Evolutionary conservation across 1,140 invertebrate genomes (phyloP), one percentile per base, ranked within the genome.

Genomic region (Macrobrachium nipponense): DNA sequence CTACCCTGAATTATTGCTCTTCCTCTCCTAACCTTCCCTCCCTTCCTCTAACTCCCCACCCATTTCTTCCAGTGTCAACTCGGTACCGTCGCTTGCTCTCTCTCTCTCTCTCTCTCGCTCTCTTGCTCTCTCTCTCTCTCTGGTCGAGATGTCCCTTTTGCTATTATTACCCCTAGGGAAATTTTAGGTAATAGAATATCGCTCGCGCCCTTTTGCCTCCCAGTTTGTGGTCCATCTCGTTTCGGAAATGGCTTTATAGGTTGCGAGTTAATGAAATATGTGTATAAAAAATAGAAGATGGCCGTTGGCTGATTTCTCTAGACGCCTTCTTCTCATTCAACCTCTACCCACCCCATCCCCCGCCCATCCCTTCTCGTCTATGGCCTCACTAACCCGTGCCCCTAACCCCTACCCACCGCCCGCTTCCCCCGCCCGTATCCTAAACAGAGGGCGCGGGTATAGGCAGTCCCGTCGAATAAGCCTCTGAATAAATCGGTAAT

Each of bases 401-500:
- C 64, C 66, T 14, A 70, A 43, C 36, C 36, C 27, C n/a, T 8
- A 43, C 18, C 23, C 64, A 62, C 76, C 60, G 70, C 78, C 64
- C 78, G 76, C 62, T 60, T 44, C 66, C 70, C 36, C 44, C 66
- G 36, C 77, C 59, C 51, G 27, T 51, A 51, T 51, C 51, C 12
- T 51, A 51, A 51, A 51, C 51, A 51, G 51, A 51, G 51, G 51
- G 51, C 51, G 51, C 7, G 51, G 51, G 84, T 80, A 86, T 80
- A 80, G 77, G 77, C 84, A 60, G 43, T 23, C 51, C 66, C 77
- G 77, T 75, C 84, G 77, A 86, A 80, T 86, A 86, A 86, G 84
- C 84, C 84, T 86, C 80, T 86, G 84, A 86, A 86, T 86, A 86
- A 86, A 86, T 86, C 84, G 84, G 84, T 86, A 86, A 86, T 86